Conservation (phyloP, 1,140 invertebrate species). For the Zaprionus lachaisei region DNA sequence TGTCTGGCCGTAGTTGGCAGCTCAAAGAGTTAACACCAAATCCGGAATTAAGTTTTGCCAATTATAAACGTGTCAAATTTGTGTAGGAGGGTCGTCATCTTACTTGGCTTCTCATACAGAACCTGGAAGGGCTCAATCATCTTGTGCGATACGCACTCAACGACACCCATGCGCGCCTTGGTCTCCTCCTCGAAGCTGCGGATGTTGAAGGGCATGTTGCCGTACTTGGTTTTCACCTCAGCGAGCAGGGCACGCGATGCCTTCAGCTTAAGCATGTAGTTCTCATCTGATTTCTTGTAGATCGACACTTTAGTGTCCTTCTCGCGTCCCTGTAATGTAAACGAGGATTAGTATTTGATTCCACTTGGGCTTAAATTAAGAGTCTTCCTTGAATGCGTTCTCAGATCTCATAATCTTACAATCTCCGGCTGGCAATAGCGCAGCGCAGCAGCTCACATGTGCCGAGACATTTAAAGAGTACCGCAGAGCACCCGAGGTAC, state of each 20-base stretch:
- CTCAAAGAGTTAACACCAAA: constrained; percentile 59
- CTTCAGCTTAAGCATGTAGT: constrained; percentile 98
- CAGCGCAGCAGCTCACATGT: constrained; percentile 29
- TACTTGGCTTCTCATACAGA: constrained; percentile 88
- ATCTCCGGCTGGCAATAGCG: constrained; percentile 58
- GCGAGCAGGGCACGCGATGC: constrained; percentile 97
- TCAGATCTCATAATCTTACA: constrained; percentile 84
- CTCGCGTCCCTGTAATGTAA: constrained; percentile 89
- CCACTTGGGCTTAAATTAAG: neutral
- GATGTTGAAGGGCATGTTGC: constrained; percentile 96
- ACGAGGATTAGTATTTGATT: constrained; percentile 23
- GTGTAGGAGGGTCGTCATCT: constrained; percentile 33
- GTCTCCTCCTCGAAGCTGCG: constrained; percentile 98
- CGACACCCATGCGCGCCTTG: constrained; percentile 98
- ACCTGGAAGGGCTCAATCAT: constrained; percentile 98
- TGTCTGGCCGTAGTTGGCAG: constrained; percentile 80
- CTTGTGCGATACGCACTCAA: constrained; percentile 99
- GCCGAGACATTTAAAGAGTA: constrained; percentile 31
- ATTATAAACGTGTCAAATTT: neutral
- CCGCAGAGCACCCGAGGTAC: constrained; percentile 39
- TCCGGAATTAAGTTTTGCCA: constrained; percentile 81
- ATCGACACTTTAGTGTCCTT: constrained; percentile 97
- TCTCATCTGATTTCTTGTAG: constrained; percentile 99
- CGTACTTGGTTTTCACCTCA: constrained; percentile 97
- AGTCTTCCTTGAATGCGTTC: constrained; percentile 41